Evolutionary conservation across 2,888 invertebrate genomes (phyloP).

Genomic region (Tenthredo livida): DNA sequence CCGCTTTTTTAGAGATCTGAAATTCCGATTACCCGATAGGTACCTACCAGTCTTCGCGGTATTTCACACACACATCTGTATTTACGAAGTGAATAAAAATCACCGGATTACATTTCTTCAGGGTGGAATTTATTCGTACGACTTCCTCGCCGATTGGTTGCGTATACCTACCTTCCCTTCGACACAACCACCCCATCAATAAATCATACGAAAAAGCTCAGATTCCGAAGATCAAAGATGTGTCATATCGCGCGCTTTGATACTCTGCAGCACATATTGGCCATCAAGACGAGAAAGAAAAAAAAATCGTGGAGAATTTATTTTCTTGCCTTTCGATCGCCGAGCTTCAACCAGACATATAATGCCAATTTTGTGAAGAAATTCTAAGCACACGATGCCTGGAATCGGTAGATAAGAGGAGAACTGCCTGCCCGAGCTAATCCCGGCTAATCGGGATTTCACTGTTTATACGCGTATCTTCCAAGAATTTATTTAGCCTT

Average conservation of each 20-base stretch:
- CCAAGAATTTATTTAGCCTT: neutral
- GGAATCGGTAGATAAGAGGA: conserved; percentile 25
- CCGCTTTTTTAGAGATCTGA: neutral
- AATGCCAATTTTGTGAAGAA: neutral
- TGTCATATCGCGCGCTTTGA: neutral
- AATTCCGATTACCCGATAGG: conserved; percentile 8
- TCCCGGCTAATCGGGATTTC: conserved; percentile 19
- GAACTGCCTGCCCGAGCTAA: neutral
- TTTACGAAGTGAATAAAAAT: conserved; percentile 4
- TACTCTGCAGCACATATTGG: neutral
- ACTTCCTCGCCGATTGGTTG: neutral
- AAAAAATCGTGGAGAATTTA: neutral
- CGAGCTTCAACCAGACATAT: neutral
- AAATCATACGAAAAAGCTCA: neutral
- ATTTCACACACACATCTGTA: neutral
- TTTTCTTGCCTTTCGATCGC: neutral
- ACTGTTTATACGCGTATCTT: conserved; percentile 16
- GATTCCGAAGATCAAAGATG: neutral
- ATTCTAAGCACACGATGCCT: conserved; percentile 13
- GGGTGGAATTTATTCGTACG: neutral
- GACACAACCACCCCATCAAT: neutral
- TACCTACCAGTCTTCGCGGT: neutral
- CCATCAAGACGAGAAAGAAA: neutral
- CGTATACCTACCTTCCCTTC: neutral
- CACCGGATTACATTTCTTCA: neutral